phyloP scores from a whole-genome alignment of 2,888 invertebrate species.

The Napeogenes sylphis region DNA sequence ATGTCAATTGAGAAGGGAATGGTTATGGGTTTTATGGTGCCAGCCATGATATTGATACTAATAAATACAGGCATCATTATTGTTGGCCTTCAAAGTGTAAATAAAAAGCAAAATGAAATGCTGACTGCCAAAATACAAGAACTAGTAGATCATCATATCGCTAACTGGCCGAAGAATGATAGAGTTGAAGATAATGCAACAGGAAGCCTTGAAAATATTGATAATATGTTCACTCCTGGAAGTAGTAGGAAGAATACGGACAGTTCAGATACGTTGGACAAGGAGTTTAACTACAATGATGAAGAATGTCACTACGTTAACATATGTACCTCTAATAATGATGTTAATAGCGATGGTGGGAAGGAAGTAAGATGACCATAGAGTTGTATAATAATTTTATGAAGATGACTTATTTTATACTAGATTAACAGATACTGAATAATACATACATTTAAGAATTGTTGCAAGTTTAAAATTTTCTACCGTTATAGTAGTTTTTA shows the following conservation, averaged over 20 bases:
- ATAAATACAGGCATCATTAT: conserved; percentile 80
- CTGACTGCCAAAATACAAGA: conserved; percentile 68
- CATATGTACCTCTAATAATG: conserved; percentile 39
- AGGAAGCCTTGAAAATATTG: conserved; percentile 59
- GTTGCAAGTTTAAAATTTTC: conserved; percentile 9
- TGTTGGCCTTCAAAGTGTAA: conserved; percentile 71
- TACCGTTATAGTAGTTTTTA: conserved; percentile 21
- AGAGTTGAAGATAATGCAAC: conserved; percentile 43
- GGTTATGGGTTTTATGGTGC: conserved; percentile 86
- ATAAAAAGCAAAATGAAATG: conserved; percentile 67
- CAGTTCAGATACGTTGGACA: conserved; percentile 65
- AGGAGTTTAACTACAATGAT: conserved; percentile 59
- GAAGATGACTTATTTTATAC: too few species aligned
- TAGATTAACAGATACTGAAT: too few species aligned
- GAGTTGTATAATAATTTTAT: conserved; percentile 8
- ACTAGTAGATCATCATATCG: conserved; percentile 62
- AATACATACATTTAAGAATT: not conserved
- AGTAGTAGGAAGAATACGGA: conserved; percentile 69
- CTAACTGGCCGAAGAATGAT: conserved; percentile 61
- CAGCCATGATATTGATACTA: conserved; percentile 82
- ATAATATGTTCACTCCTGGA: conserved; percentile 59
- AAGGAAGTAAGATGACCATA: conserved; percentile 45
- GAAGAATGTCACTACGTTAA: conserved; percentile 63
- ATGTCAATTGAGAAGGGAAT: conserved; percentile 87
- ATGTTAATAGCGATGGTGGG: conserved; percentile 48